phyloP scores from a whole-genome alignment of 2,888 invertebrate species.

The Altica lythri region DNA sequence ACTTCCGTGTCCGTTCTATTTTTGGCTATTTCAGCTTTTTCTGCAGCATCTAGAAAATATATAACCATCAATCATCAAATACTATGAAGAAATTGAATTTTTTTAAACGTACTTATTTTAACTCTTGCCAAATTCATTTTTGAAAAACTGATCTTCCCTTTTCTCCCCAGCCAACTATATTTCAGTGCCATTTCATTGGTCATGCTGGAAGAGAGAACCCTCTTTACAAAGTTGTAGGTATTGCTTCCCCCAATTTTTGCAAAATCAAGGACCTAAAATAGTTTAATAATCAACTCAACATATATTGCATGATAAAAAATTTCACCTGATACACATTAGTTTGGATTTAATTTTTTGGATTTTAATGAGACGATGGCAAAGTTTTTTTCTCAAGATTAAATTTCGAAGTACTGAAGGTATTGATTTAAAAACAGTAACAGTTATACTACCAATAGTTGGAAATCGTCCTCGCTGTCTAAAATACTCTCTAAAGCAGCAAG shows the following conservation, averaged over 20 bases:
- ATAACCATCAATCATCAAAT: background rate
- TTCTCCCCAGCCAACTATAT: constrained; percentile 14
- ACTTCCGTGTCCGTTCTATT: constrained; percentile 1
- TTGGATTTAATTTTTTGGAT: too few relatives aligned
- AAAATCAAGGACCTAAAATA: constrained; percentile 16
- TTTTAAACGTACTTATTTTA: constrained; percentile 6
- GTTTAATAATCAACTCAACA: too few relatives aligned
- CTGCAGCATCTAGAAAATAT: constrained; percentile 5
- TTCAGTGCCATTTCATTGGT: constrained; percentile 6
- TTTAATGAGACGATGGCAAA: too few relatives aligned
- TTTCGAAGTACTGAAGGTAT: too few relatives aligned
- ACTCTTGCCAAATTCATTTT: constrained; percentile 8
- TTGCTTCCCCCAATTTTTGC: constrained; percentile 12
- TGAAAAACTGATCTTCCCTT: constrained; percentile 4
- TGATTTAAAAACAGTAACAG: too few relatives aligned
- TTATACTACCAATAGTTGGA: too few relatives aligned
- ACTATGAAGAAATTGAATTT: background rate
- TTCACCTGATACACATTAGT: too few relatives aligned
- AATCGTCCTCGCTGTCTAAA: too few relatives aligned
- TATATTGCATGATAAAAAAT: too few relatives aligned
- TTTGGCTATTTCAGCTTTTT: background rate
- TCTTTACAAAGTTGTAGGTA: constrained; percentile 13
- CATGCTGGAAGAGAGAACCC: background rate
- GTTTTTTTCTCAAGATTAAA: too few relatives aligned
- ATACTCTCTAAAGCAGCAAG: too few relatives aligned